Evolutionary conservation across 2,797 vertebrate species (phyloP).

Genomic region (Huso huso): DNA sequence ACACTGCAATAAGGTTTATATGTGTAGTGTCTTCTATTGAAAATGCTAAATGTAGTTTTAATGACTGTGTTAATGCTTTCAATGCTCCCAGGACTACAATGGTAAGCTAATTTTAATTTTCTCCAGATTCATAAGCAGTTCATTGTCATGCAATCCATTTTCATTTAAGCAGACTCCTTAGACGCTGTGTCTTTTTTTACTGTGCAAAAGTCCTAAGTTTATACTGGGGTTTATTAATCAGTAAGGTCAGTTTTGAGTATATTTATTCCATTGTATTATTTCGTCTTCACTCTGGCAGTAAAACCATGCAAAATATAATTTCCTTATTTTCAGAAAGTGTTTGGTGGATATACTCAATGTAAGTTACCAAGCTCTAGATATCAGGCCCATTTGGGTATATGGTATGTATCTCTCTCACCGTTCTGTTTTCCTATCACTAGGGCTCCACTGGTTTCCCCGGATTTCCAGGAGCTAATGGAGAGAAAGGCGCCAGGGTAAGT

Average conservation of each 20-base stretch:
- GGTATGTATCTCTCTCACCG: conserved; percentile 1
- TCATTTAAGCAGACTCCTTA: conserved; percentile 5
- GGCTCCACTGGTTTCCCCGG: conserved; percentile 94
- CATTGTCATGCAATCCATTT: not conserved
- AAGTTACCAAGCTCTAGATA: not conserved
- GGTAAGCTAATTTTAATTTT: conserved; percentile 51
- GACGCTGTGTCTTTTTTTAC: too few relatives aligned
- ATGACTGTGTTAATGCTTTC: conserved; percentile 40
- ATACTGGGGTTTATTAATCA: too few relatives aligned
- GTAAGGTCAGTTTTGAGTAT: too few relatives aligned
- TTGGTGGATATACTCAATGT: too few relatives aligned
- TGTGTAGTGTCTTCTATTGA: not conserved
- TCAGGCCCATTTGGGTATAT: conserved; percentile 5
- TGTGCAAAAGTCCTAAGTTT: too few relatives aligned
- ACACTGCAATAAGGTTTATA: not conserved
- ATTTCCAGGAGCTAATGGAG: conserved; percentile 92
- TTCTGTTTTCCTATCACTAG: conserved; percentile 49
- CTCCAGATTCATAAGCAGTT: conserved; percentile 1
- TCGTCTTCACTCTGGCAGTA: too few relatives aligned
- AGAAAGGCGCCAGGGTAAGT: conserved; percentile 94
- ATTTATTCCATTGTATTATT: too few relatives aligned
- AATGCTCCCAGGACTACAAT: conserved; percentile 48
- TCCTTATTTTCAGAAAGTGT: too few relatives aligned
- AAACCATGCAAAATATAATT: too few relatives aligned
- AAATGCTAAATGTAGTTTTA: conserved; percentile 26